Base-by-base conservation (phyloP, 2,888 invertebrate genomes). In the Allophyes oxyacanthae region DNA sequence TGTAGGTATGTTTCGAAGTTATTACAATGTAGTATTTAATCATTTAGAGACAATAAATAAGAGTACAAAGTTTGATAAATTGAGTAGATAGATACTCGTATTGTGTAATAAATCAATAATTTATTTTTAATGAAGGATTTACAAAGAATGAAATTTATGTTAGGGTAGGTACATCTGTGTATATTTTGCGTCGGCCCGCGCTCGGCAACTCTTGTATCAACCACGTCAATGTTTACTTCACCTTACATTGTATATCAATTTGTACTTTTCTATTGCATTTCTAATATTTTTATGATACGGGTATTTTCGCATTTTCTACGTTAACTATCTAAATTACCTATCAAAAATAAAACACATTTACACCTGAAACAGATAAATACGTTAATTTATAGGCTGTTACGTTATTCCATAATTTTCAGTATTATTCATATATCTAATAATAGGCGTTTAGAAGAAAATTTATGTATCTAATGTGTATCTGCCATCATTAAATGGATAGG, bases 1-100 rank as follows among this genome's bases (percentile, higher is more conserved):
- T 56, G 64, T 73, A 62, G n/a, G n/a, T n/a, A n/a, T n/a, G n/a
- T n/a, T 70, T 40, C 32, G 13, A 38, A 13, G n/a, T n/a, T n/a
- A n/a, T 51, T 45, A 46, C 9, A 46, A 41, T 42, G 43, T 45
- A 43, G 53, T 38, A 49, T 61, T 49, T 38, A 41, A 41, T 34
- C 30, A 46, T 45, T 61, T 64, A 32, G 36, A 52, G 44, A 42
- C 40, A 42, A 66, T 60, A 64, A 37, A 64, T 33, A 11, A 11
- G 33, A 11, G 0, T 33, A 11, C 33, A 11, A 6, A 33, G 11
- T 6, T 33, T 11, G 11, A 11, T n/a, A 3, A 13, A 6, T 28
- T 8, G 1, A 1, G 28, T 28, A 4, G 8, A 1, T 28, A 8
- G 28, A 8, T 20, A 20, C 20, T 20, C 20, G 20, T 20, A 20